Percentiles rank a stretch among this genome's conserved stretches.
Conservation (phyloP, 2,888 invertebrate genomes). For the Branchipolynoe longqiensis region DNA sequence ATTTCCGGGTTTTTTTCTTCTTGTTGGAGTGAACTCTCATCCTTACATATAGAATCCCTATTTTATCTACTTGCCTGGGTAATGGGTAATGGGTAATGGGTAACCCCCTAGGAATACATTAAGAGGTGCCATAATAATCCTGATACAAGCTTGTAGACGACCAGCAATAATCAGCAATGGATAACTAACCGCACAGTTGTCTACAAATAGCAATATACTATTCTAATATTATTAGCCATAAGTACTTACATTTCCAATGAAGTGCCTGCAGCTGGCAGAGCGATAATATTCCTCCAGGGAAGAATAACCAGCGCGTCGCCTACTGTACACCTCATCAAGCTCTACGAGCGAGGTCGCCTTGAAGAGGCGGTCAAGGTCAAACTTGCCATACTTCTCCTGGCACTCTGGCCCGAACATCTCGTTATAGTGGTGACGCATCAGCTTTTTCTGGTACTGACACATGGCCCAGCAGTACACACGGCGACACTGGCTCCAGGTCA, state of each 20-base stretch:
- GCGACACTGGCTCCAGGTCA: slow-evolving; percentile 92
- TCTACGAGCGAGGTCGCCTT: slow-evolving; percentile 93
- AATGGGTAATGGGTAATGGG: too few species aligned
- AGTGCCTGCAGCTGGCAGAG: slow-evolving; percentile 92
- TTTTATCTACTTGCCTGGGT: too few species aligned
- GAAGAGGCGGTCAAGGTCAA: slow-evolving; percentile 90
- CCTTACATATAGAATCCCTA: too few species aligned
- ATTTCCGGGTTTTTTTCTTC: background rate
- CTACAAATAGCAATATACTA: background rate
- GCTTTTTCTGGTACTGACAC: slow-evolving; percentile 94
- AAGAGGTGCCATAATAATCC: too few species aligned
- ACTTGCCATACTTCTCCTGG: slow-evolving; percentile 85
- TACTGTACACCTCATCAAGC: slow-evolving; percentile 94
- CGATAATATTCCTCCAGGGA: slow-evolving; percentile 90
- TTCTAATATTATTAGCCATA: too few species aligned
- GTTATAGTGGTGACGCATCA: slow-evolving; percentile 91
- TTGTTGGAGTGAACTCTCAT: too few species aligned
- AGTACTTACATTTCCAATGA: slow-evolving; percentile 85
- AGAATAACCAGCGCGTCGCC: slow-evolving; percentile 89
- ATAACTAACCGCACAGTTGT: background rate
- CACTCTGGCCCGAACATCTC: slow-evolving; percentile 89
- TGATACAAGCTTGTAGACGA: too few species aligned
- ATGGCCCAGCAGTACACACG: slow-evolving; percentile 95
- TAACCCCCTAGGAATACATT: too few species aligned
- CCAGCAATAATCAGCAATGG: too few species aligned